Percentiles rank a stretch among this genome's conserved stretches.
phyloP scores from a whole-genome alignment of 2,888 invertebrate species.

The Cheilosia grossa region DNA sequence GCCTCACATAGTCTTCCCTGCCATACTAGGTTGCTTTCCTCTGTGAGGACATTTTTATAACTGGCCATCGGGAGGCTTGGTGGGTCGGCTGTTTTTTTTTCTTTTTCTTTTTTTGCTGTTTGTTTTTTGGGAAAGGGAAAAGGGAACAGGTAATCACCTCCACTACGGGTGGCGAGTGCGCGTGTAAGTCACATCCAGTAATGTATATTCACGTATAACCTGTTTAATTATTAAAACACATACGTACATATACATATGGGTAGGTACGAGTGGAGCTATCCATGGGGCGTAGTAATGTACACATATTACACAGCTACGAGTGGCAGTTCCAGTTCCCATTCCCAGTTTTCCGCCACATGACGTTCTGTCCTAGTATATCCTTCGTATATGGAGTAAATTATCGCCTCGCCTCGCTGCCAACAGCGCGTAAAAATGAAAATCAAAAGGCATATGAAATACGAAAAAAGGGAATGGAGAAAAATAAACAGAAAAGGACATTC shows the following conservation, averaged over 20 bases:
- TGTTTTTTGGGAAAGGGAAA: not conserved
- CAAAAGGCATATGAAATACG: slow-evolving; percentile 29
- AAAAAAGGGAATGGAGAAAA: not conserved
- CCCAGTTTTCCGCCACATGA: not conserved
- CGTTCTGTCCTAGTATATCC: slow-evolving; percentile 27
- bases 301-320: slow-evolving; percentile 3
- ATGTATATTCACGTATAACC: slow-evolving; percentile 37
- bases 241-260: not conserved
- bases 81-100: not conserved
- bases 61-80: slow-evolving; percentile 31
- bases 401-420: slow-evolving; percentile 16
- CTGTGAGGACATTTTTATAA: slow-evolving; percentile 19
- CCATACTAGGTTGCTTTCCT: not conserved
- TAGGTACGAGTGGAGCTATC: not conserved
- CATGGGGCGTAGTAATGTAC: slow-evolving; percentile 31
- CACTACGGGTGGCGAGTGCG: slow-evolving; percentile 26
- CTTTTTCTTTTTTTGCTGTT: not conserved
- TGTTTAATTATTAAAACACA: slow-evolving; percentile 53
- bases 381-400: slow-evolving; percentile 43
- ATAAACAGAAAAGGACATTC: slow-evolving; percentile 16
- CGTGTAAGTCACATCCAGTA: slow-evolving; percentile 34
- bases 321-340: not conserved
- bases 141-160: slow-evolving; percentile 2
- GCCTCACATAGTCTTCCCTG: not conserved
- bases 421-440: slow-evolving; percentile 49